These are phyloP conservation scores for Forficula auricularia DNA, from an alignment of 1,140 invertebrate genomes.

Conservation along the genomic window DNA sequence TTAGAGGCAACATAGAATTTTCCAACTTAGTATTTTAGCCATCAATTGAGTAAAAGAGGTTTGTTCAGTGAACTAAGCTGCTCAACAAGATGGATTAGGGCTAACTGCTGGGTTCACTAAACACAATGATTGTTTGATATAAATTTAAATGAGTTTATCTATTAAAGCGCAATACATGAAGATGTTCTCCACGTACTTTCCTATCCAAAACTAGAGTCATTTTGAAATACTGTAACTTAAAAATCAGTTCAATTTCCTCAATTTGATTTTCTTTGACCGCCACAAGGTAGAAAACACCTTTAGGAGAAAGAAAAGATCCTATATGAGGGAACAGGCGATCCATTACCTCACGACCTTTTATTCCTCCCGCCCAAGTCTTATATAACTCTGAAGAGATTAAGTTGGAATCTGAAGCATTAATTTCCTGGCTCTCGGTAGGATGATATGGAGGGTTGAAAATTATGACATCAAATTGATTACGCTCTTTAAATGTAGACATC, in stretches of 20 bases:
- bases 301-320: slow-evolving; percentile 42
- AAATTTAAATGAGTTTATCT: too few species aligned
- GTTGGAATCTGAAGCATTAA: slow-evolving; percentile 25
- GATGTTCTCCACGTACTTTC: slow-evolving; percentile 50
- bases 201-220: slow-evolving; percentile 44
- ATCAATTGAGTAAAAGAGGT: too few species aligned
- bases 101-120: too few species aligned
- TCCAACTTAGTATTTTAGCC: too few species aligned
- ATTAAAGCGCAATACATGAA: slow-evolving; percentile 42
- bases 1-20: too few species aligned
- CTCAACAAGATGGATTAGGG: too few species aligned
- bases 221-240: slow-evolving; percentile 38
- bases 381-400: slow-evolving; percentile 25
- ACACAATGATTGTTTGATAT: too few species aligned
- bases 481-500: slow-evolving; percentile 25
- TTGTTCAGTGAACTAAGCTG: too few species aligned
- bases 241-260: slow-evolving; percentile 44
- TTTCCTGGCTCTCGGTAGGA: slow-evolving; percentile 58
- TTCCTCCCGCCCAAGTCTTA: slow-evolving; percentile 71
- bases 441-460: slow-evolving; percentile 98
- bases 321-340: slow-evolving; percentile 47
- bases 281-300: slow-evolving; percentile 69
- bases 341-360: slow-evolving; percentile 47
- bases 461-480: slow-evolving; percentile 56
- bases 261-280: slow-evolving; percentile 73